Conservation (phyloP, 2,113 vertebrate species). For the Lontra canadensis region DNA sequence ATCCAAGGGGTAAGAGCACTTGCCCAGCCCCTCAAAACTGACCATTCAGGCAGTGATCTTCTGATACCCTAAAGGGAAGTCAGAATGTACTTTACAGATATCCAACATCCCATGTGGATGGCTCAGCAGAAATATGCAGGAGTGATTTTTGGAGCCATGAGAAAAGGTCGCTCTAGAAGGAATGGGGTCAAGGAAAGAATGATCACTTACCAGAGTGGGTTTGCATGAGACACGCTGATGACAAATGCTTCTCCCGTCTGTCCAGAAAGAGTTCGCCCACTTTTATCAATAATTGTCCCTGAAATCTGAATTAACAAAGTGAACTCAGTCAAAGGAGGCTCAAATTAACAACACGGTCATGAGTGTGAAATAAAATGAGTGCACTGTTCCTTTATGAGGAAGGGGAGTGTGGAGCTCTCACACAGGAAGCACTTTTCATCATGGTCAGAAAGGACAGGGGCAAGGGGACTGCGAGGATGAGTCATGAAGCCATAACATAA, state of each 20-base stretch:
- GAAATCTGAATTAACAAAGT: conserved; percentile 89
- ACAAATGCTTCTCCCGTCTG: conserved; percentile 98
- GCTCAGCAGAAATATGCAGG: not conserved
- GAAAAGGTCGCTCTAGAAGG: not conserved
- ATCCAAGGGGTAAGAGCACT: not conserved
- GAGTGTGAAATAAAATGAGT: not conserved
- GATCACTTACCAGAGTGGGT: conserved; percentile 94
- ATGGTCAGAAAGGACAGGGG: not conserved
- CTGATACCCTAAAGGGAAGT: not conserved
- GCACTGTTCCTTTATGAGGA: not conserved
- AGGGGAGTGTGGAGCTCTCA: not conserved
- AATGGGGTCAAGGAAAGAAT: not conserved
- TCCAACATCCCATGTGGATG: not conserved
- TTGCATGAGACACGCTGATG: conserved; percentile 92
- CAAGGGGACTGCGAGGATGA: not conserved
- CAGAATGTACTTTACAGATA: not conserved
- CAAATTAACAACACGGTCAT: not conserved
- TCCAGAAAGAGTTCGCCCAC: conserved; percentile 96
- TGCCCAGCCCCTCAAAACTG: not conserved
- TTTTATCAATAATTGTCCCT: conserved; percentile 97
- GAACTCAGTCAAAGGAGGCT: not conserved
- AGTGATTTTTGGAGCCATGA: not conserved
- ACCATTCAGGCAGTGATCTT: not conserved
- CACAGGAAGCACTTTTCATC: not conserved
- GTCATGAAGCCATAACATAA: not conserved